Evolutionary conservation across 2,113 vertebrate genomes (phyloP).

Genomic region (Coreoperca whiteheadi): DNA sequence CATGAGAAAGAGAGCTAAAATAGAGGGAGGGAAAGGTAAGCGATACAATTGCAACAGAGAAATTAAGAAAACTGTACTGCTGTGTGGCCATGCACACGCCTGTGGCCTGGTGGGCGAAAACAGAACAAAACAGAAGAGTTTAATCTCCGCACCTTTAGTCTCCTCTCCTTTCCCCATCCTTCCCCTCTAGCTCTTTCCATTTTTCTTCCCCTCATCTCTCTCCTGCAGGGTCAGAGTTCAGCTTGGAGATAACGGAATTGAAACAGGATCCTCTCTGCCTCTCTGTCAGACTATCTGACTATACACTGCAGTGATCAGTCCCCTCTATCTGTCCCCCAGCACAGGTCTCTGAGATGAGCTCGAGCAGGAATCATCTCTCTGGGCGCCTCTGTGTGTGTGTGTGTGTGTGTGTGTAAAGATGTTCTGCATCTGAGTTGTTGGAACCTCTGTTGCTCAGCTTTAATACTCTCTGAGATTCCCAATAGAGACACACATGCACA

Average conservation of each 20-base stretch:
- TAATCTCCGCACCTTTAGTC: slow-evolving; percentile 69
- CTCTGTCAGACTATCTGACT: slow-evolving; percentile 70
- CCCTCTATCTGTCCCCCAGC: slow-evolving; percentile 72
- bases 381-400: slow-evolving; percentile 3
- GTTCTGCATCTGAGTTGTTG: slow-evolving; percentile 27
- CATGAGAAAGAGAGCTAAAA: not conserved
- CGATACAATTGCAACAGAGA: slow-evolving; percentile 1
- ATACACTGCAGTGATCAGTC: slow-evolving; percentile 70
- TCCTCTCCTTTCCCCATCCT: slow-evolving; percentile 37
- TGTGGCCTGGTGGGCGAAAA: slow-evolving; percentile 23
- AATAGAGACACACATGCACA: slow-evolving; percentile 14
- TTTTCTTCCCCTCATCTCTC: slow-evolving; percentile 71
- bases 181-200: slow-evolving; percentile 68
- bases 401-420: slow-evolving; percentile 33
- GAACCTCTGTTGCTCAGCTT: slow-evolving; percentile 30
- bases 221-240: slow-evolving; percentile 77
- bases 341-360: slow-evolving; percentile 67
- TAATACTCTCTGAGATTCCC: slow-evolving; percentile 41
- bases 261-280: slow-evolving; percentile 71
- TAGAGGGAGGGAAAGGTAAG: not conserved
- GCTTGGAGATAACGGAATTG: slow-evolving; percentile 76
- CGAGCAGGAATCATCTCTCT: slow-evolving; percentile 62
- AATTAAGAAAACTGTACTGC: slow-evolving; percentile 18
- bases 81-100: slow-evolving; percentile 20
- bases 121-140: slow-evolving; percentile 50